Evolutionary conservation across 2,888 invertebrate species (phyloP).

Genomic region (Eupeodes luniger): DNA sequence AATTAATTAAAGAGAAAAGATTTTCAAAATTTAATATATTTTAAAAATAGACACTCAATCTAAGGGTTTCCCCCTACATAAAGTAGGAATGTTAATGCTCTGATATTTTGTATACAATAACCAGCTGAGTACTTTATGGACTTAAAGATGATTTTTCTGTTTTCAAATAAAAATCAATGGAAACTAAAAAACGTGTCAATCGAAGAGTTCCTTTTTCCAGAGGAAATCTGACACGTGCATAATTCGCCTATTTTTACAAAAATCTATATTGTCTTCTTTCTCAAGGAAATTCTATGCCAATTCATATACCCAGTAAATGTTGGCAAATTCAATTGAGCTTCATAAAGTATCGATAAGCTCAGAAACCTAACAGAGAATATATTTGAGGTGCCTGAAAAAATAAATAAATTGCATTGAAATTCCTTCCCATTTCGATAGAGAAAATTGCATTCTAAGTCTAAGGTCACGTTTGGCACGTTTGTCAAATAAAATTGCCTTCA

Average conservation of each 20-base stretch:
- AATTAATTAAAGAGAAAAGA: not conserved
- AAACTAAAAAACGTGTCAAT: not conserved
- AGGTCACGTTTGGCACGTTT: constrained; percentile 62
- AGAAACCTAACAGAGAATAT: not conserved
- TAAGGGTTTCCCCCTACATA: no score
- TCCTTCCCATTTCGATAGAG: constrained; percentile 24
- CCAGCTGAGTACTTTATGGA: no score
- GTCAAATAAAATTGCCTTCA: constrained; percentile 53
- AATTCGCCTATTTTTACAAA: not conserved
- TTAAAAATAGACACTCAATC: not conserved
- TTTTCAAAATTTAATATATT: not conserved
- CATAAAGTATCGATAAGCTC: constrained; percentile 14
- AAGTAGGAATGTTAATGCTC: no score
- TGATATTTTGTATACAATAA: no score
- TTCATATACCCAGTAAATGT: not conserved
- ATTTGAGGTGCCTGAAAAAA: not conserved
- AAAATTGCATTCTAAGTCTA: constrained; percentile 33
- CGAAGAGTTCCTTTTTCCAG: not conserved
- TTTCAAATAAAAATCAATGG: not conserved
- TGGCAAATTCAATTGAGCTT: constrained; percentile 7
- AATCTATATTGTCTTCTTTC: not conserved
- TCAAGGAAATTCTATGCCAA: not conserved
- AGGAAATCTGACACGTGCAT: not conserved
- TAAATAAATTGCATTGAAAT: constrained; percentile 16
- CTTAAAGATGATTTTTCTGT: not conserved